phyloP scores from a whole-genome alignment of 1,140 invertebrate species.

The Eubasilissa regina region DNA sequence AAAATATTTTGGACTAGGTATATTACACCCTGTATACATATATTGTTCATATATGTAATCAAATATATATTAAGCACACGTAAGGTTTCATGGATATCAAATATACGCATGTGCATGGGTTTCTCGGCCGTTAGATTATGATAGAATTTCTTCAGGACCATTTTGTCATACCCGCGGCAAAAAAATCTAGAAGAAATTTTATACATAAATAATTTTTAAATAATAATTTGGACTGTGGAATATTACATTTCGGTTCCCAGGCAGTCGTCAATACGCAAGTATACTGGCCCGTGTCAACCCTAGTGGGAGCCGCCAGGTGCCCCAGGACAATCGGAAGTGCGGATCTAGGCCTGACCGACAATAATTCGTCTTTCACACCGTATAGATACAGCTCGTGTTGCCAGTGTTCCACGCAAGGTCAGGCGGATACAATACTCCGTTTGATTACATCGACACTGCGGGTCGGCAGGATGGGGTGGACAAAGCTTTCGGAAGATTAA shows the following conservation, averaged over 20 bases:
- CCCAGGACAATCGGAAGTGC: not conserved
- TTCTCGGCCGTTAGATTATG: too few relatives aligned
- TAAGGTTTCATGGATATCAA: too few relatives aligned
- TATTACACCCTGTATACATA: too few relatives aligned
- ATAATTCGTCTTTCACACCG: not conserved
- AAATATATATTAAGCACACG: too few relatives aligned
- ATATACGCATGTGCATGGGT: too few relatives aligned
- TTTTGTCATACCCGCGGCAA: too few relatives aligned
- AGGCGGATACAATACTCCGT: not conserved
- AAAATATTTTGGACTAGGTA: too few relatives aligned
- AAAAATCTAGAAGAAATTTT: not conserved
- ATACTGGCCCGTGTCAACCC: not conserved
- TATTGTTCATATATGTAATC: too few relatives aligned
- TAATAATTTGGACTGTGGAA: not conserved
- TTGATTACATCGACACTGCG: not conserved
- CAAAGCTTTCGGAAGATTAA: slow-evolving; percentile 23
- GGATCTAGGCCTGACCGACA: not conserved
- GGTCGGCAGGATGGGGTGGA: not conserved
- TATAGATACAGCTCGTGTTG: not conserved
- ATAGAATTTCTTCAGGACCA: too few relatives aligned
- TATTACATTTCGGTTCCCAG: not conserved
- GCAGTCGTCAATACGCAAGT: not conserved
- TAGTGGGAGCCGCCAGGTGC: not conserved
- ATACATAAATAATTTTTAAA: too few relatives aligned
- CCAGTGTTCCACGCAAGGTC: slow-evolving; percentile 8